Conservation (phyloP, 2,888 invertebrate species). For the Hedya salicella region DNA sequence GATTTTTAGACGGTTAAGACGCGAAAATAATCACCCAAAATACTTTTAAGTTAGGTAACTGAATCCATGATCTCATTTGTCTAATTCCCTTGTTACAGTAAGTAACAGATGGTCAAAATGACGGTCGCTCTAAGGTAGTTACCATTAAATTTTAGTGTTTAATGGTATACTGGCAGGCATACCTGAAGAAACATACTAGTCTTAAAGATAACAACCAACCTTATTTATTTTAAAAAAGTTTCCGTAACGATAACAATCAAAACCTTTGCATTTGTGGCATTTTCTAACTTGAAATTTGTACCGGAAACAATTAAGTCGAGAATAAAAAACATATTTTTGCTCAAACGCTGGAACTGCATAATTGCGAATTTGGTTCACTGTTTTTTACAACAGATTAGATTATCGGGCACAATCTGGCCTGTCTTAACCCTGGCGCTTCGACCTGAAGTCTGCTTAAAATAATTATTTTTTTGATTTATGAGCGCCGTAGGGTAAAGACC, state of each 20-base stretch:
- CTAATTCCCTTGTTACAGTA: too few relatives aligned
- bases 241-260: constrained; percentile 23
- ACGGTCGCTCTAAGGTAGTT: too few relatives aligned
- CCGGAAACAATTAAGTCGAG: constrained; percentile 33
- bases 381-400: constrained; percentile 1
- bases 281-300: constrained; percentile 42
- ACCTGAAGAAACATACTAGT: neutral
- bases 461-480: neutral
- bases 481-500: neutral
- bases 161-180: too few relatives aligned
- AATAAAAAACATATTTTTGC: constrained; percentile 31
- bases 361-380: constrained; percentile 24
- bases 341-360: constrained; percentile 37
- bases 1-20: too few relatives aligned
- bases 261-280: constrained; percentile 29
- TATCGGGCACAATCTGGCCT: constrained; percentile 18
- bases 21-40: too few relatives aligned
- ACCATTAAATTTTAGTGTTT: too few relatives aligned
- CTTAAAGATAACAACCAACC: neutral
- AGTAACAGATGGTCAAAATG: too few relatives aligned
- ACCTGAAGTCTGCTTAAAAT: neutral
- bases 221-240: constrained; percentile 13
- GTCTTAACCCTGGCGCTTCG: neutral
- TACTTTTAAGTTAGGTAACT: too few relatives aligned
- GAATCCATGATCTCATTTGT: too few relatives aligned